Conservation (phyloP, 2,797 vertebrate genomes). For the Poeciliopsis paucimaculata region DNA sequence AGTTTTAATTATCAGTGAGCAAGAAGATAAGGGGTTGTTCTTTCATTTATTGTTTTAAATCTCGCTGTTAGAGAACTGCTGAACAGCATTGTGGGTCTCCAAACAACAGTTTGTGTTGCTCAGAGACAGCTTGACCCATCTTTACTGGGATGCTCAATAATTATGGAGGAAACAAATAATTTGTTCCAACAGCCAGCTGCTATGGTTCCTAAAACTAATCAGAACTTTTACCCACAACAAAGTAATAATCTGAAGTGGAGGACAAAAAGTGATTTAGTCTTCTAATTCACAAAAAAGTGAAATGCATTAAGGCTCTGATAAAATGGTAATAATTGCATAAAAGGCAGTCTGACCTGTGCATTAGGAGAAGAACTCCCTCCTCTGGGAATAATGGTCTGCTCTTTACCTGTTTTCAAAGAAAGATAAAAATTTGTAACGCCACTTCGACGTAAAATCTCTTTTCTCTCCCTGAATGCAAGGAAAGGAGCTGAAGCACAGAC, state of each 20-base stretch:
- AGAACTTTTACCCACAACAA: background rate
- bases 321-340: background rate
- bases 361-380: constrained; percentile 21
- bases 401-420: constrained; percentile 62
- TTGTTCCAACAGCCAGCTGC: background rate
- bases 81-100: background rate
- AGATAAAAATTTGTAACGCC: constrained; percentile 9
- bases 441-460: constrained; percentile 2
- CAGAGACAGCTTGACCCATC: background rate
- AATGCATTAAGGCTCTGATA: background rate
- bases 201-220: background rate
- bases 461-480: constrained; percentile 1
- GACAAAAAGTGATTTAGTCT: background rate
- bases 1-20: background rate
- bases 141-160: background rate
- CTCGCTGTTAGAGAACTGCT: background rate
- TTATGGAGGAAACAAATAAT: background rate
- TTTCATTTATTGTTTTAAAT: background rate
- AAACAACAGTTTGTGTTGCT: background rate
- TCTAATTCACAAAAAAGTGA: background rate
- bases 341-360: constrained; percentile 65
- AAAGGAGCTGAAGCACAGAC: constrained; percentile 23
- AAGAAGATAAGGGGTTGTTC: background rate
- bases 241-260: background rate
- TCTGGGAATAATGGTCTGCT: constrained; percentile 52